These are phyloP conservation scores for Daubentonia madagascariensis DNA, from an alignment of 2,113 vertebrate species.

Conservation along the genomic window DNA sequence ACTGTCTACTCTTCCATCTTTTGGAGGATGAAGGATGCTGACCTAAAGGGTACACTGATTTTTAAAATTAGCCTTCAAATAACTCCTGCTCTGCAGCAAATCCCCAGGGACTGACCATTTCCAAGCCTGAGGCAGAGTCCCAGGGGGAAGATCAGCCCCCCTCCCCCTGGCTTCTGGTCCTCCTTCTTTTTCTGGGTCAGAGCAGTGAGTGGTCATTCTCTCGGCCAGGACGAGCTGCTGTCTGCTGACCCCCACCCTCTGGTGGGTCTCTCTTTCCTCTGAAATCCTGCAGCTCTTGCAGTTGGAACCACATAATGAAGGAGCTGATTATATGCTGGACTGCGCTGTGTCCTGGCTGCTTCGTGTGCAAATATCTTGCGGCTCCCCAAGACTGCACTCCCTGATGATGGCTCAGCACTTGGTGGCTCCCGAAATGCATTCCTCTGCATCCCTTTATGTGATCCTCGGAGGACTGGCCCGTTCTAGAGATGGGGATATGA, in stretches of 20 bases:
- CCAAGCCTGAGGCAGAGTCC: background rate
- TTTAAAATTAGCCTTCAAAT: background rate
- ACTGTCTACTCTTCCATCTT: background rate
- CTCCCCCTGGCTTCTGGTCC: background rate
- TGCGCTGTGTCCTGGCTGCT: background rate
- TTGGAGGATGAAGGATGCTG: background rate
- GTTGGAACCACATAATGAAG: background rate
- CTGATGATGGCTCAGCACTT: background rate
- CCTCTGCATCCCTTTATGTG: background rate
- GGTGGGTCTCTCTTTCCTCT: background rate
- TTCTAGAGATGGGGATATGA: background rate
- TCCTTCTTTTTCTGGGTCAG: background rate
- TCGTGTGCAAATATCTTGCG: background rate
- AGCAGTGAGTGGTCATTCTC: background rate
- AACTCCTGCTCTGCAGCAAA: background rate
- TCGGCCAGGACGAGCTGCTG: background rate
- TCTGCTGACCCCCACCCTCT: background rate
- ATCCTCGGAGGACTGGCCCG: background rate
- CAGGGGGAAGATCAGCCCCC: background rate
- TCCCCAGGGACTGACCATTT: background rate
- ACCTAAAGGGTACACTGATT: background rate
- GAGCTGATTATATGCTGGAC: background rate
- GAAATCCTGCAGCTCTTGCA: slow-evolving; percentile 2
- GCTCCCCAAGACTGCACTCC: background rate
- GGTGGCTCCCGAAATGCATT: rapidly evolving